Evolutionary conservation across 2,797 vertebrate species (phyloP).

Genomic region (Brachyrhaphis roseni): DNA sequence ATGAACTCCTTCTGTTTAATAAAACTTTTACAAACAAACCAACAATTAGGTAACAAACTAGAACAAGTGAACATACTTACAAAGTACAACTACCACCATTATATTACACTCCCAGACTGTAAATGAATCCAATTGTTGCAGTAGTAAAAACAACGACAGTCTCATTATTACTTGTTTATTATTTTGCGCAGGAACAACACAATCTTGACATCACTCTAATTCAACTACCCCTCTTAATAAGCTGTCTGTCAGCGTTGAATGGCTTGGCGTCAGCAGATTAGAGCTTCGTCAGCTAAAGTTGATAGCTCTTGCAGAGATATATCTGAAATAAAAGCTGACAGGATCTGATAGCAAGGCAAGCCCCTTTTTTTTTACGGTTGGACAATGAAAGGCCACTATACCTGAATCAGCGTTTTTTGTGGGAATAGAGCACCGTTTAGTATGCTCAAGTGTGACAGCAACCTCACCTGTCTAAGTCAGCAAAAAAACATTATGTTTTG

Average conservation of each 20-base stretch:
- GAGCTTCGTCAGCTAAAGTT: constrained; percentile 72
- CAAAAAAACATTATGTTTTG: constrained; percentile 51
- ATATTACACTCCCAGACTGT: constrained; percentile 24
- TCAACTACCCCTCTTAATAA: constrained; percentile 59
- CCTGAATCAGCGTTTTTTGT: constrained; percentile 82
- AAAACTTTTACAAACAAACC: constrained; percentile 50
- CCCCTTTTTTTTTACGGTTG: constrained; percentile 65
- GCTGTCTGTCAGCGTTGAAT: constrained; percentile 66
- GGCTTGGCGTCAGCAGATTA: constrained; percentile 77
- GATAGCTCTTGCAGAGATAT: constrained; percentile 73
- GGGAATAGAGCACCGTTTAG: constrained; percentile 76
- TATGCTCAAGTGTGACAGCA: constrained; percentile 68
- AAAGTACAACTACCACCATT: constrained; percentile 39
- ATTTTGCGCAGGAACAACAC: constrained; percentile 11
- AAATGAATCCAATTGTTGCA: constrained; percentile 24
- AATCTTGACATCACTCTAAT: constrained; percentile 54
- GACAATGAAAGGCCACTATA: constrained; percentile 42
- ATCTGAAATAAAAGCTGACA: constrained; percentile 72
- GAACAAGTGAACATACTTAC: constrained; percentile 65
- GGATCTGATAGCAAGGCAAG: constrained; percentile 63
- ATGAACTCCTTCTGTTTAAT: constrained; percentile 50
- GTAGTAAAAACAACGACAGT: constrained; percentile 3
- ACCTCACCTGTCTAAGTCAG: constrained; percentile 72
- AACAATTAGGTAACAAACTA: constrained; percentile 35
- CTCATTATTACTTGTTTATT: constrained; percentile 13